phyloP scores from a whole-genome alignment of 2,113 vertebrate genomes.

The Calonectris borealis region DNA sequence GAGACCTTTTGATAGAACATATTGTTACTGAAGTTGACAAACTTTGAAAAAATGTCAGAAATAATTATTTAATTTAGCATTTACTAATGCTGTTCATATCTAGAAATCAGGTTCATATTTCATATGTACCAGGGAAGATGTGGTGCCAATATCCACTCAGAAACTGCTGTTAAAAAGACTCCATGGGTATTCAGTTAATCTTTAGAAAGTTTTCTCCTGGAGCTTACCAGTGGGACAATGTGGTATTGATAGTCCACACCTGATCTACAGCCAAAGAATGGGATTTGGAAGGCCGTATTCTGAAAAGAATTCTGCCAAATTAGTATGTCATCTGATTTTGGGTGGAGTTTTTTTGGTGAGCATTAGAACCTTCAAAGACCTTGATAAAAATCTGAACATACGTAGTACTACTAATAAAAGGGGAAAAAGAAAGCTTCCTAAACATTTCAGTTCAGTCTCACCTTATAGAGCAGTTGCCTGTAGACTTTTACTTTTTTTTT shows the following conservation, averaged over 20 bases:
- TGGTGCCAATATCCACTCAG: neutral
- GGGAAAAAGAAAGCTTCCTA: neutral
- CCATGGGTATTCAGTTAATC: neutral
- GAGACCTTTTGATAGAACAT: neutral
- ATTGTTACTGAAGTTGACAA: neutral
- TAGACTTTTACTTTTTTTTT: neutral
- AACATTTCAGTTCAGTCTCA: neutral
- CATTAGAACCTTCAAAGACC: neutral
- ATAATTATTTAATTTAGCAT: neutral
- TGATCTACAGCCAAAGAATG: neutral
- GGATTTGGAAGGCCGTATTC: accelerated
- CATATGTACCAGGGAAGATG: accelerated
- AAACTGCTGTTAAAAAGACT: neutral
- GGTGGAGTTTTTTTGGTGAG: neutral
- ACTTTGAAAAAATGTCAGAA: neutral
- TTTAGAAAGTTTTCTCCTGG: neutral
- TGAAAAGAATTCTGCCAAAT: neutral
- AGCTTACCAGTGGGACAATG: neutral
- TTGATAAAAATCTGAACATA: neutral
- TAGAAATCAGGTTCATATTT: neutral
- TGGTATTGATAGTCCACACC: neutral
- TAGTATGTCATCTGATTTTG: neutral
- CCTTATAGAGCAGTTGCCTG: neutral
- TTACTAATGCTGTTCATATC: neutral
- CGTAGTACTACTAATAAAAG: accelerated